Percentiles rank a stretch among this genome's conserved stretches.
Conservation (phyloP, 2,888 invertebrate species). For the Glyphotaelius pellucidus region DNA sequence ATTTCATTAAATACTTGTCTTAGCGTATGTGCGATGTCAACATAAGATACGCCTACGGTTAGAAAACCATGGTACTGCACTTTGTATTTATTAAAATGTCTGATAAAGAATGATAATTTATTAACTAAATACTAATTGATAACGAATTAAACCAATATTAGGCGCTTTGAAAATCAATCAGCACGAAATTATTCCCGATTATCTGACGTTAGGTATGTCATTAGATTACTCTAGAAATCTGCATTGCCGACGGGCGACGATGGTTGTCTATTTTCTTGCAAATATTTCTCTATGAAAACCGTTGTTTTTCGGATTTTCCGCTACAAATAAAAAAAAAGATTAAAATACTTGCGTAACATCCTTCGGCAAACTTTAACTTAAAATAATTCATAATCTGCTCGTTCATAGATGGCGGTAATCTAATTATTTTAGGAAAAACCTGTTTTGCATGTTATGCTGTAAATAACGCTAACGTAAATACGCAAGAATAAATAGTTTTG, state of each 20-base stretch:
- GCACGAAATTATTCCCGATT: not conserved
- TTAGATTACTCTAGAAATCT: not conserved
- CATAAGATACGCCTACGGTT: constrained; percentile 47
- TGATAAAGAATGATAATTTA: not conserved
- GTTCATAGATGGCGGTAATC: too few relatives aligned
- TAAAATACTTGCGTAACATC: too few relatives aligned
- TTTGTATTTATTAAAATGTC: not conserved
- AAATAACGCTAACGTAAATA: too few relatives aligned
- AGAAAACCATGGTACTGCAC: constrained; percentile 21
- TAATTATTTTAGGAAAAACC: too few relatives aligned
- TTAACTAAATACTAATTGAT: not conserved
- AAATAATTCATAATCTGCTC: too few relatives aligned
- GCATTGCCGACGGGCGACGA: constrained; percentile 4
- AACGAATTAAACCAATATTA: constrained; percentile 33
- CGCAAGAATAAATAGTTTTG: too few relatives aligned
- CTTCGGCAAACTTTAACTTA: too few relatives aligned
- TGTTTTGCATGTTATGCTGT: too few relatives aligned
- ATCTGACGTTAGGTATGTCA: constrained; percentile 23
- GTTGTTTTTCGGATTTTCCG: not conserved
- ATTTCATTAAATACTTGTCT: constrained; percentile 33
- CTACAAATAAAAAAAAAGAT: not conserved
- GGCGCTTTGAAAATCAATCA: not conserved
- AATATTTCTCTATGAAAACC: not conserved
- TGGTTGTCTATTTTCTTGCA: not conserved
- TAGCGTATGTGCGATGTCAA: constrained; percentile 55